A percentile compares a stretch with the other conserved stretches of the same genome.
Evolutionary conservation across 2,888 invertebrate genomes (phyloP).

Genomic region (Thelaira solivaga): DNA sequence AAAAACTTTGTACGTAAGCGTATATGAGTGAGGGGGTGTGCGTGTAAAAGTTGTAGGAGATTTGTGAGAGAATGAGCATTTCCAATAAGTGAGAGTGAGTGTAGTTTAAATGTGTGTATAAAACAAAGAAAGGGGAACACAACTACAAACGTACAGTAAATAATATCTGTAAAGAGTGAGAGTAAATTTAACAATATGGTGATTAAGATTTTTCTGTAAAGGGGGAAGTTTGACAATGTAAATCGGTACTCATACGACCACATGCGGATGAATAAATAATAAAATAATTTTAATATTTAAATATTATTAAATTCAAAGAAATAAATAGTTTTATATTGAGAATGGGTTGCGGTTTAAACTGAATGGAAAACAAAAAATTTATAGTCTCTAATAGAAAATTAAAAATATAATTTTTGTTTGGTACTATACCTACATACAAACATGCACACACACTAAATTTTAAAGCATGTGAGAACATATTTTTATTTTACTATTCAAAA

Average conservation of each 20-base stretch:
- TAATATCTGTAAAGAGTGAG: conserved; percentile 36
- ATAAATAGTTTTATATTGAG: no score
- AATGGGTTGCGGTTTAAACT: no score
- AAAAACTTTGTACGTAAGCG: background rate
- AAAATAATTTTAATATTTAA: no score
- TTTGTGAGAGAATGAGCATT: conserved; percentile 20
- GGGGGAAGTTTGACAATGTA: conserved; percentile 4
- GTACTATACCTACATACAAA: no score
- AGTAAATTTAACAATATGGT: conserved; percentile 46
- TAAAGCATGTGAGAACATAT: no score
- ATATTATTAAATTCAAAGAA: no score
- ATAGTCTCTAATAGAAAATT: no score
- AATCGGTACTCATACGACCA: background rate
- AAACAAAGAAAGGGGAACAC: background rate
- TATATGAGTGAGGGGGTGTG: background rate
- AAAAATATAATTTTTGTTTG: no score
- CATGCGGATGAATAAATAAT: background rate
- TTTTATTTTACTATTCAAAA: no score
- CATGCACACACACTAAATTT: background rate
- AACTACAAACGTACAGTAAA: conserved; percentile 16
- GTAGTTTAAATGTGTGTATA: background rate
- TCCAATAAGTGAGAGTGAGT: conserved; percentile 44
- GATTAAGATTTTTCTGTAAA: background rate
- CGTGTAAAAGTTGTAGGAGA: background rate
- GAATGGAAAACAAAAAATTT: no score